These are phyloP conservation scores for Condylostylus longicornis DNA, from an alignment of 1,140 invertebrate species.

Conservation along the genomic window DNA sequence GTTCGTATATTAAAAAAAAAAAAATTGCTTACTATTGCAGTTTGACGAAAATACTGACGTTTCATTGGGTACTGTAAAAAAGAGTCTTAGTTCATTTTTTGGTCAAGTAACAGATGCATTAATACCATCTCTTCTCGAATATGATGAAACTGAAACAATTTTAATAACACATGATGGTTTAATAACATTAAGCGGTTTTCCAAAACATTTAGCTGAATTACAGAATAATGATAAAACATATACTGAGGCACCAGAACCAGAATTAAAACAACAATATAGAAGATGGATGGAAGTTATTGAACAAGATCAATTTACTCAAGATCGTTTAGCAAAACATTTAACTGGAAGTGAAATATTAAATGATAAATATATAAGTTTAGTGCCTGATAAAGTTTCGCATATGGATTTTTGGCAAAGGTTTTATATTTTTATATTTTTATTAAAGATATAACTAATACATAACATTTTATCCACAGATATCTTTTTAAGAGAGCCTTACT, in stretches of 20 bases:
- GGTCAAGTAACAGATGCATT: slow-evolving; percentile 40
- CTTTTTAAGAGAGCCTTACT: slow-evolving; percentile 33
- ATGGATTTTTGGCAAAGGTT: slow-evolving; percentile 31
- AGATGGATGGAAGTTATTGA: slow-evolving; percentile 36
- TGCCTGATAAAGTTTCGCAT: slow-evolving; percentile 30
- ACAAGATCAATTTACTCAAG: slow-evolving; percentile 30
- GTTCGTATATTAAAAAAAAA: neutral
- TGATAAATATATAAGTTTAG: slow-evolving; percentile 28
- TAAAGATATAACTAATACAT: neutral
- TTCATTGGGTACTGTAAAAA: slow-evolving; percentile 48
- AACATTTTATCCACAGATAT: slow-evolving; percentile 15
- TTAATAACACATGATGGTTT: slow-evolving; percentile 34
- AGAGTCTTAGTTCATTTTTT: slow-evolving; percentile 49
- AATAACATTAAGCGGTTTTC: slow-evolving; percentile 32
- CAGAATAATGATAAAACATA: slow-evolving; percentile 33
- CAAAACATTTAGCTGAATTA: slow-evolving; percentile 28
- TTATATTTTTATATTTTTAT: slow-evolving; percentile 7
- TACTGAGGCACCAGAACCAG: slow-evolving; percentile 27
- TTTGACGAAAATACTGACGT: slow-evolving; percentile 50
- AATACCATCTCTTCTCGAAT: slow-evolving; percentile 40
- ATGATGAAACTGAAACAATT: slow-evolving; percentile 39
- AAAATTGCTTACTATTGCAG: no score
- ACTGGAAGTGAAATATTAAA: slow-evolving; percentile 26
- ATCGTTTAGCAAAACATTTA: slow-evolving; percentile 27
- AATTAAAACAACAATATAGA: slow-evolving; percentile 28